A percentile compares a stretch with the other conserved stretches of the same genome.
Conservation (phyloP, 2,113 vertebrate genomes). For the Hyperopisus bebe region DNA sequence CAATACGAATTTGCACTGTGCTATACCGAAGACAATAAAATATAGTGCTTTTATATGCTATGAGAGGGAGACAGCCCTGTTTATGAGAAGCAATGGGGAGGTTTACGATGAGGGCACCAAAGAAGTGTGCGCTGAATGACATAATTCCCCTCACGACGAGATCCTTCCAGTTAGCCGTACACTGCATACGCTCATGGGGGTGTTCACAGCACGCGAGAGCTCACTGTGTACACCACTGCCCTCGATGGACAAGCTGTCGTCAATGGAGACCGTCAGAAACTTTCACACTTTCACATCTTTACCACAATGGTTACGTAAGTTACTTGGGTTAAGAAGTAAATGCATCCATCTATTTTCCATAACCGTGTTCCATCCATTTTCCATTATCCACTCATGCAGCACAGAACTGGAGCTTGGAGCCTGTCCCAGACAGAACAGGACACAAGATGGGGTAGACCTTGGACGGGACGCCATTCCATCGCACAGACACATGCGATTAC, state of each 20-base stretch:
- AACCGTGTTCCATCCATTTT: background rate
- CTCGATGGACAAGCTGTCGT: background rate
- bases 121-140: background rate
- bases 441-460: background rate
- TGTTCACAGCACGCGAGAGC: background rate
- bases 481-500: background rate
- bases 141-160: background rate
- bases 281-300: background rate
- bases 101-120: background rate
- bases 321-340: background rate
- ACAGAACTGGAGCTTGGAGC: background rate
- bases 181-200: background rate
- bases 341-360: background rate
- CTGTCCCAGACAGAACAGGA: background rate
- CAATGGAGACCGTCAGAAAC: background rate
- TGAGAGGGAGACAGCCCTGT: background rate
- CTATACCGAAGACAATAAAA: background rate
- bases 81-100: background rate
- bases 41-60: background rate
- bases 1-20: background rate
- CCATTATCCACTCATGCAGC: background rate
- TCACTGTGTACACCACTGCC: background rate
- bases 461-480: background rate
- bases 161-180: background rate
- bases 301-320: background rate